phyloP scores from a whole-genome alignment of 1,140 invertebrate genomes.

The Drosophila insularis region DNA sequence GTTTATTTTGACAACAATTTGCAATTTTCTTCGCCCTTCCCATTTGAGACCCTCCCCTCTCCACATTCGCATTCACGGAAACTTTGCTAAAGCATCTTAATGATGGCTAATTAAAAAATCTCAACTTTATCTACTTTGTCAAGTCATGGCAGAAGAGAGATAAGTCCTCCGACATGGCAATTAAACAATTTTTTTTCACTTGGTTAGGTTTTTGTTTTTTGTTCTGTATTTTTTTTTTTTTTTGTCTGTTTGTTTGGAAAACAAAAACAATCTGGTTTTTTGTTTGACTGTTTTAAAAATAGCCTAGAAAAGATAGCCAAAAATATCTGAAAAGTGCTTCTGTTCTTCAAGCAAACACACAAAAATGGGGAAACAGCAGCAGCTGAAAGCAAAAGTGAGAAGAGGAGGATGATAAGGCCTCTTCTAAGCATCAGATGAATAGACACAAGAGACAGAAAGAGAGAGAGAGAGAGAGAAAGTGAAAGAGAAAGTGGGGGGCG shows the following conservation, averaged over 20 bases:
- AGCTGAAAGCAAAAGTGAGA: constrained; percentile 69
- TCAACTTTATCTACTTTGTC: constrained; percentile 58
- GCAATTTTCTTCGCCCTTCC: constrained; percentile 33
- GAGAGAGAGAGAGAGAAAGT: neutral
- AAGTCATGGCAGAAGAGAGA: constrained; percentile 29
- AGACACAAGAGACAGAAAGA: constrained; percentile 25
- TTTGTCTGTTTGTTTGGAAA: constrained; percentile 63
- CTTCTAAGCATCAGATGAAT: constrained; percentile 38
- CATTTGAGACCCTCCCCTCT: too few relatives aligned
- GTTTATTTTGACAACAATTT: constrained; percentile 76
- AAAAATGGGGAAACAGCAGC: constrained; percentile 62
- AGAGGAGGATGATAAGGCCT: constrained; percentile 13
- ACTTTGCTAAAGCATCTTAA: constrained; percentile 50
- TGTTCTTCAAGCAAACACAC: constrained; percentile 43
- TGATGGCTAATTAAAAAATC: constrained; percentile 73
- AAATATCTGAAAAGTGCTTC: constrained; percentile 61
- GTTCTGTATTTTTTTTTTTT: constrained; percentile 38
- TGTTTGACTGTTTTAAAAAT: constrained; percentile 54
- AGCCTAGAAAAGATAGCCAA: constrained; percentile 55
- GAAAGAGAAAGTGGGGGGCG: neutral
- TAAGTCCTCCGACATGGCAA: constrained; percentile 59
- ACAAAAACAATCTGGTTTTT: constrained; percentile 59
- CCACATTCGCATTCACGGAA: neutral
- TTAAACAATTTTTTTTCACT: constrained; percentile 65
- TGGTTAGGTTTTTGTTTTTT: constrained; percentile 13